Percentiles rank a stretch among this genome's conserved stretches.
These are phyloP conservation scores for Oreocharis arfaki DNA, from an alignment of 2,113 vertebrate genomes.

Conservation along the genomic window DNA sequence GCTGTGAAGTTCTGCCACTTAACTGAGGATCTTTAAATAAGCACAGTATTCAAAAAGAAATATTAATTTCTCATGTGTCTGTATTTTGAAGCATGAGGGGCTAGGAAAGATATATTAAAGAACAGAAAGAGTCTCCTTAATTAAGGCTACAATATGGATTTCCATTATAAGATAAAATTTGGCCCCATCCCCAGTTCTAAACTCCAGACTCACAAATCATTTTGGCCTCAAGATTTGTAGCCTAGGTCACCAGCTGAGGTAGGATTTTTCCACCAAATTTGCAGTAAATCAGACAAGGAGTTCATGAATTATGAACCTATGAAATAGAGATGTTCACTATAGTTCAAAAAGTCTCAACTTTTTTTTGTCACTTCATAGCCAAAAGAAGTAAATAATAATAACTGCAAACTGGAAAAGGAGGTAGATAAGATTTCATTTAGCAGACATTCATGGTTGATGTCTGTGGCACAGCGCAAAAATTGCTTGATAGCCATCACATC, in stretches of 20 bases:
- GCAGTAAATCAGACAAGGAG: constrained; percentile 13
- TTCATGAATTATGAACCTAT: not conserved
- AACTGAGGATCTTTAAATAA: not conserved
- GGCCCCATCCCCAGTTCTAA: not conserved
- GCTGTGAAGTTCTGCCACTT: not conserved
- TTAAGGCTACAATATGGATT: not conserved
- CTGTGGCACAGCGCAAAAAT: not conserved
- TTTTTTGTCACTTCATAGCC: not conserved
- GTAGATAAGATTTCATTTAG: not conserved
- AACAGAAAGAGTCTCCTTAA: not conserved
- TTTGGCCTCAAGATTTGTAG: constrained; percentile 9
- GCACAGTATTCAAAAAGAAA: not conserved
- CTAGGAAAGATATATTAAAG: not conserved
- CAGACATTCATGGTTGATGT: not conserved
- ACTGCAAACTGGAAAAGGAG: not conserved
- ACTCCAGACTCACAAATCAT: constrained; percentile 27
- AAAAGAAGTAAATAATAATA: constrained; percentile 19
- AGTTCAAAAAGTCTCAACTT: constrained; percentile 10
- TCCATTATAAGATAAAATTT: constrained; percentile 1
- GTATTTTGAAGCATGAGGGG: not conserved
- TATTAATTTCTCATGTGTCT: not conserved
- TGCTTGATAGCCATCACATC: not conserved
- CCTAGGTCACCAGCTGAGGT: not conserved
- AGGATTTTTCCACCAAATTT: constrained; percentile 11
- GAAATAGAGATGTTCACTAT: constrained; percentile 18